Conservation (phyloP, 2,113 vertebrate species). For the Rattus rattus region DNA sequence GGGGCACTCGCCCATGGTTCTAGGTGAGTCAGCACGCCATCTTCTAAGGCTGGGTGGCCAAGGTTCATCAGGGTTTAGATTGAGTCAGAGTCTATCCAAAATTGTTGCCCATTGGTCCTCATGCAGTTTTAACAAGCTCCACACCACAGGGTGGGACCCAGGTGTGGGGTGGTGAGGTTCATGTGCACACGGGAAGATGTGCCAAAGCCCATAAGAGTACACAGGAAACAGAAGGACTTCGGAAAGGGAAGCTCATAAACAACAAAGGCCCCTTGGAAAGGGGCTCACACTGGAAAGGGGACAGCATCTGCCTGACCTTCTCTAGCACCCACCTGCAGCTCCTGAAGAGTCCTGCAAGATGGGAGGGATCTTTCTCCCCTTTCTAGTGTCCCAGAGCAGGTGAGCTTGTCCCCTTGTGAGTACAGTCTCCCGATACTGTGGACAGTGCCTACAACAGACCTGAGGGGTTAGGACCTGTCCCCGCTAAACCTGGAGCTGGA, state of each 20-base stretch:
- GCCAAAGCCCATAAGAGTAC: background rate
- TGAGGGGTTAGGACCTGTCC: background rate
- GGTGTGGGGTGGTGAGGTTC: background rate
- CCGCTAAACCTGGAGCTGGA: background rate
- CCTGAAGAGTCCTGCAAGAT: background rate
- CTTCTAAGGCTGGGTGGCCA: background rate
- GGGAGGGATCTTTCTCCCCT: too few species aligned
- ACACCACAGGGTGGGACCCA: background rate
- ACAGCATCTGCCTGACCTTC: background rate
- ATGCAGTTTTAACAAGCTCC: background rate
- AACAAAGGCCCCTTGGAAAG: background rate
- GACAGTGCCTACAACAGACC: background rate
- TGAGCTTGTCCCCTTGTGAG: background rate
- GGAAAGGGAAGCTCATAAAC: background rate
- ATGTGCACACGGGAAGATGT: too few species aligned
- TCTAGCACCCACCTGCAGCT: background rate
- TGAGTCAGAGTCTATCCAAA: background rate
- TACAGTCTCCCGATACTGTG: background rate
- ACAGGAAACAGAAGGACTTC: background rate
- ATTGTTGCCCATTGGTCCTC: background rate
- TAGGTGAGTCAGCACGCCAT: rapidly evolving
- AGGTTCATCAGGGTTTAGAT: background rate
- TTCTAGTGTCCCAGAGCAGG: background rate
- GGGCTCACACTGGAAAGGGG: background rate
- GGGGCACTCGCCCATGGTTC: rapidly evolving